These are phyloP conservation scores for Anoplopoma fimbria DNA, from an alignment of 2,113 vertebrate genomes.

Conservation along the genomic window DNA sequence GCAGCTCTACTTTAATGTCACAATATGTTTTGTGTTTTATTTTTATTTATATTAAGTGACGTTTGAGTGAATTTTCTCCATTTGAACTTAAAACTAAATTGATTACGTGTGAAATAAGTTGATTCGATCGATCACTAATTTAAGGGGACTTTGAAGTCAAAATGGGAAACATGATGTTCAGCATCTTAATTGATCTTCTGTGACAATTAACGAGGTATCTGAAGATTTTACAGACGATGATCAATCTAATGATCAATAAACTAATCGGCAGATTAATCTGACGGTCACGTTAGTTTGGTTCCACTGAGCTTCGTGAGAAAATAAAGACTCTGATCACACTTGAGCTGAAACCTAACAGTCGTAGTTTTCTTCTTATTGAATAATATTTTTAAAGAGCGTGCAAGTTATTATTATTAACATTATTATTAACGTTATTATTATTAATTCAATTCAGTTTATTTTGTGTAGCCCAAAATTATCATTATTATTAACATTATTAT, in stretches of 20 bases:
- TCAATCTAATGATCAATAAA: not conserved
- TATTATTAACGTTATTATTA: not conserved
- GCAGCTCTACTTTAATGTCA: not conserved
- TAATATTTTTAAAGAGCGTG: conserved; percentile 11
- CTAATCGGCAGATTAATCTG: not conserved
- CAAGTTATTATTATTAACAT: not conserved
- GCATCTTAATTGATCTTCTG: no score
- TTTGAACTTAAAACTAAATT: not conserved
- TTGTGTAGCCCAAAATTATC: no score
- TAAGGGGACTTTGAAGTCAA: not conserved
- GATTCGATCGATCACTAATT: not conserved
- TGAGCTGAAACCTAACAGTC: conserved; percentile 32
- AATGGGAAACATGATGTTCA: no score
- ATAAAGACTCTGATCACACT: conserved; percentile 44
- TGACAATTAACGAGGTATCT: not conserved
- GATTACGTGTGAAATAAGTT: not conserved
- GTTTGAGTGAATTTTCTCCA: no score
- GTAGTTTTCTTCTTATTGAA: conserved; percentile 18
- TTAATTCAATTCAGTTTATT: no score
- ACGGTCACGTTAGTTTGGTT: no score
- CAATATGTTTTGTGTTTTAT: not conserved
- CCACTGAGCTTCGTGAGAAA: not conserved
- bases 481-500: no score
- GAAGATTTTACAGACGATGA: not conserved
- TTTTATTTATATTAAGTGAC: not conserved